phyloP scores from a whole-genome alignment of 2,113 vertebrate genomes.

The Chlorocebus sabaeus region DNA sequence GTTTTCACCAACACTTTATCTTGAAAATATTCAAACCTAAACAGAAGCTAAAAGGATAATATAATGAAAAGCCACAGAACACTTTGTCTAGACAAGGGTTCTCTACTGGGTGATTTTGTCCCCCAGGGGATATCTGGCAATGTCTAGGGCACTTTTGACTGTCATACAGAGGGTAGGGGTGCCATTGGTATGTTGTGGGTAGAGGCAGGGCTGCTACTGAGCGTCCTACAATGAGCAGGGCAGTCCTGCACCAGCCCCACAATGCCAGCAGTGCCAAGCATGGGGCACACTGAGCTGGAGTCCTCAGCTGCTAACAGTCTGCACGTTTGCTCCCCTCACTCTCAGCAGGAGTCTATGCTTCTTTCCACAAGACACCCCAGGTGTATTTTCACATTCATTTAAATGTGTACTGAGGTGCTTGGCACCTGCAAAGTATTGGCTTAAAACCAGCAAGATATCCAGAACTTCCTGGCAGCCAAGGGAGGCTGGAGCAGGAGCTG shows the following conservation, averaged over 20 bases:
- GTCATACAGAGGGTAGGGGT: not conserved
- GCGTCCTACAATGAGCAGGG: accelerated
- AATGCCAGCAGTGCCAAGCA: accelerated
- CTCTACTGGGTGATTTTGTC: accelerated
- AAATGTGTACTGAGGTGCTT: not conserved
- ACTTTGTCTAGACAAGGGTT: not conserved
- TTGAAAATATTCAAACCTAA: not conserved
- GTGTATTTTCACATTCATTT: not conserved
- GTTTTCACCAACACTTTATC: not conserved
- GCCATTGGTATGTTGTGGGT: too few relatives aligned
- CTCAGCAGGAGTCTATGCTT: too few relatives aligned
- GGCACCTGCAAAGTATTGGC: not conserved
- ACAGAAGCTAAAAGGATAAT: not conserved
- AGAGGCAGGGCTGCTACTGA: not conserved
- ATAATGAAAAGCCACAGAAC: not conserved
- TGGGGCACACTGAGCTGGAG: not conserved
- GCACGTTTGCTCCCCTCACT: accelerated
- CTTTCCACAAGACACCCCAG: not conserved
- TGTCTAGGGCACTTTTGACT: accelerated
- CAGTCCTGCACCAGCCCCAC: too few relatives aligned
- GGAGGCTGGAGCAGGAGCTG: not conserved
- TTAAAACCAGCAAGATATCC: not conserved
- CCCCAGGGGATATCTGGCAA: not conserved
- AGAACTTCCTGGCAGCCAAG: not conserved
- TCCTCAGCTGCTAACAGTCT: accelerated